A percentile compares a stretch with the other conserved stretches of the same genome.
These are phyloP conservation scores for Trichosurus vulpecula DNA, from an alignment of 2,797 vertebrate species.

Conservation along the genomic window DNA sequence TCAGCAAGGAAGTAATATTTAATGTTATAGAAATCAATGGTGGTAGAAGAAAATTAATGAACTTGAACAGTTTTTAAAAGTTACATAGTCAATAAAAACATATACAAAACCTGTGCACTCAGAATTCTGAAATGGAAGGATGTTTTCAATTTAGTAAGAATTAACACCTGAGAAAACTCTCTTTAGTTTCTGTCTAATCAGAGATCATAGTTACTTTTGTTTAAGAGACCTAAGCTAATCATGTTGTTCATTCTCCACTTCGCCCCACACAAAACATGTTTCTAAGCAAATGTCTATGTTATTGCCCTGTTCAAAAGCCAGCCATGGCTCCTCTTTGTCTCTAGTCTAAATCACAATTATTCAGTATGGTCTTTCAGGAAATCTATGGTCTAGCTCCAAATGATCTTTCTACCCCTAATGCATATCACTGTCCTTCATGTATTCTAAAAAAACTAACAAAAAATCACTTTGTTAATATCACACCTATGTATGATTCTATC, in stretches of 20 bases:
- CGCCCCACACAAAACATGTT: background rate
- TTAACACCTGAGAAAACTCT: background rate
- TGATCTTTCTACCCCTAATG: background rate
- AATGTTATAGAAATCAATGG: background rate
- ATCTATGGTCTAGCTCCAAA: background rate
- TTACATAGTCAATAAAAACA: background rate
- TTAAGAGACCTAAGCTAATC: background rate
- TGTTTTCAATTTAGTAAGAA: background rate
- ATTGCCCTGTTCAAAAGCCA: background rate
- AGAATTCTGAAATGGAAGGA: background rate
- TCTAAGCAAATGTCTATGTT: background rate
- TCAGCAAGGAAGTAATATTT: background rate
- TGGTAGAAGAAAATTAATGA: background rate
- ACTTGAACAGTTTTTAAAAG: background rate
- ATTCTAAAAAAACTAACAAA: background rate
- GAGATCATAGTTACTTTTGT: background rate
- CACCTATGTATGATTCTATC: background rate
- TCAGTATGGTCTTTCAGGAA: background rate
- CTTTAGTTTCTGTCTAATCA: background rate
- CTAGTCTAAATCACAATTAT: background rate
- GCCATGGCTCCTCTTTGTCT: background rate
- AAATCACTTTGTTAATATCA: background rate
- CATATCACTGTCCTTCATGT: background rate
- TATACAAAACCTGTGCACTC: background rate
- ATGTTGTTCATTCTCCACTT: background rate